Percentiles rank a stretch among this genome's conserved stretches.
These are phyloP conservation scores for Phymastichus coffea DNA, from an alignment of 1,140 invertebrate genomes.

Conservation along the genomic window DNA sequence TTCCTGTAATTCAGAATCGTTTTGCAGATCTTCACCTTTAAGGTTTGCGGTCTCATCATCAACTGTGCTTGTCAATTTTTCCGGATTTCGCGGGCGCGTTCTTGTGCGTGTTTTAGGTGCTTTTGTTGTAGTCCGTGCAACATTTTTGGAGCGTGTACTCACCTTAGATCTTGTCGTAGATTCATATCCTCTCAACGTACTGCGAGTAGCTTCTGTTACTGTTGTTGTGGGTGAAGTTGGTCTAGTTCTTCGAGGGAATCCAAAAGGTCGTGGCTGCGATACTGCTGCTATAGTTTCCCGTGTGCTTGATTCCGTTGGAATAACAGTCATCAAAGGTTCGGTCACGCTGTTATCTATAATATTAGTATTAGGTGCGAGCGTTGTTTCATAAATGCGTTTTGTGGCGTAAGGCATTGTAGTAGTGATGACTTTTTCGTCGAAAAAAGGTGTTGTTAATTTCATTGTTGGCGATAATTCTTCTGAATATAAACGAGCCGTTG, in stretches of 20 bases:
- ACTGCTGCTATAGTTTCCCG: slow-evolving; percentile 48
- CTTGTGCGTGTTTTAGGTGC: slow-evolving; percentile 32
- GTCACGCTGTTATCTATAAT: slow-evolving; percentile 20
- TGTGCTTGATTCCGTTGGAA: slow-evolving; percentile 37
- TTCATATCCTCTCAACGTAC: slow-evolving; percentile 39
- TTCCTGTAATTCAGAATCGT: slow-evolving; percentile 23
- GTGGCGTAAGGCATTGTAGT: neutral
- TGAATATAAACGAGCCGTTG: slow-evolving; percentile 10
- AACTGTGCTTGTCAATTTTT: slow-evolving; percentile 36
- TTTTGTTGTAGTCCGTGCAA: slow-evolving; percentile 50
- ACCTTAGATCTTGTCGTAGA: slow-evolving; percentile 48
- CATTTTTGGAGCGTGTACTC: slow-evolving; percentile 52
- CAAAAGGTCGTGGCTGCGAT: slow-evolving; percentile 60
- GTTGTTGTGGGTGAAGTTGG: slow-evolving; percentile 38
- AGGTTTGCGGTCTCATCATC: slow-evolving; percentile 17
- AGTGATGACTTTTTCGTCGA: slow-evolving; percentile 8
- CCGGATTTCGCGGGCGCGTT: slow-evolving; percentile 37
- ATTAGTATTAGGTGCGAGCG: slow-evolving; percentile 3
- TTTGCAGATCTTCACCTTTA: slow-evolving; percentile 22
- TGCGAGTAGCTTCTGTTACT: slow-evolving; percentile 46
- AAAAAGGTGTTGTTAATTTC: neutral
- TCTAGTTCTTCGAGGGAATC: slow-evolving; percentile 52
- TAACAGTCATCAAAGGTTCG: slow-evolving; percentile 5
- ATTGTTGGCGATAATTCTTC: slow-evolving; percentile 11
- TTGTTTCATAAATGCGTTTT: neutral